Evolutionary conservation across 2,888 invertebrate species (phyloP).

Genomic region (Caenorhabditis sinica): DNA sequence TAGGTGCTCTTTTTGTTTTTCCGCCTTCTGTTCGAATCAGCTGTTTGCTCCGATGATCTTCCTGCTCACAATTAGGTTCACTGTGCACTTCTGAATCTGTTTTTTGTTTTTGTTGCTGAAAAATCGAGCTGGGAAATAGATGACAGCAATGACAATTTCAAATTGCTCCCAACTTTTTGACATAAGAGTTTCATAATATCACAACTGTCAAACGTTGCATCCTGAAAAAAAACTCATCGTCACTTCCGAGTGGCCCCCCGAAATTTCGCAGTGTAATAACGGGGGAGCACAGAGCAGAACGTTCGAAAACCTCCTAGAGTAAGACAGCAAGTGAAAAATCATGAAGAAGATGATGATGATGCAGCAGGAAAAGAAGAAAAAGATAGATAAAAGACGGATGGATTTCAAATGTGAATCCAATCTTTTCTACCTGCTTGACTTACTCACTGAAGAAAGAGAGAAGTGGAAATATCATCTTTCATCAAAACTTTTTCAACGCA

Average conservation of each 20-base stretch:
- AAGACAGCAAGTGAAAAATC: background rate
- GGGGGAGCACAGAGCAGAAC: constrained; percentile 59
- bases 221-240: constrained; percentile 29
- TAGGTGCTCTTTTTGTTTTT: constrained; percentile 29
- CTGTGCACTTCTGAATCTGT: constrained; percentile 24
- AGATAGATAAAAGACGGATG: constrained; percentile 48
- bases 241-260: constrained; percentile 45
- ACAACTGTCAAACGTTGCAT: constrained; percentile 34
- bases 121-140: background rate
- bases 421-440: constrained; percentile 25
- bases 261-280: constrained; percentile 49
- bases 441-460: background rate
- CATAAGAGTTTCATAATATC: constrained; percentile 38
- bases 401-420: constrained; percentile 53
- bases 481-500: background rate
- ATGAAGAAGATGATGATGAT: constrained; percentile 16
- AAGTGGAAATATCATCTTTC: constrained; percentile 25
- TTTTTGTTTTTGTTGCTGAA: background rate
- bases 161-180: background rate
- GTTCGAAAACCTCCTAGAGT: constrained; percentile 48
- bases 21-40: constrained; percentile 20
- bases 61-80: background rate
- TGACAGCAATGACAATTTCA: background rate
- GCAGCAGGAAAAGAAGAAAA: background rate
- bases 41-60: constrained; percentile 37